phyloP scores from a whole-genome alignment of 1,140 invertebrate genomes.

The Colletes latitarsis region DNA sequence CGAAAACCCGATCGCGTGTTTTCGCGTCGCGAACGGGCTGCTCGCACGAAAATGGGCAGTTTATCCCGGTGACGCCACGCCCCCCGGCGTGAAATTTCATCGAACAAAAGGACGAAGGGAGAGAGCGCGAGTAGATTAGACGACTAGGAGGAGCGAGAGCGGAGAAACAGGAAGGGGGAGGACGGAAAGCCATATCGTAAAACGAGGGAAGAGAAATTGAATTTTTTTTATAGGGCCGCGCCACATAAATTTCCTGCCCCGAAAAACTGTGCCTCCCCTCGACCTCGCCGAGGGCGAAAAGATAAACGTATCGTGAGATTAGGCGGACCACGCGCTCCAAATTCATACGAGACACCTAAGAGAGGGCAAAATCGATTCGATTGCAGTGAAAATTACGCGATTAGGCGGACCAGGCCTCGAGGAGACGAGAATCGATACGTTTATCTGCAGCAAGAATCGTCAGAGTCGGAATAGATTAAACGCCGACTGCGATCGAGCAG shows the following conservation, averaged over 20 bases:
- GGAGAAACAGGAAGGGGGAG: neutral
- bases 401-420: too few relatives aligned
- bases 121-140: neutral
- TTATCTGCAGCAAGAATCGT: too few relatives aligned
- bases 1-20: neutral
- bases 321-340: neutral
- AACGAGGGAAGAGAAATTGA: constrained; percentile 9
- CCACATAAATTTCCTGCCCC: neutral
- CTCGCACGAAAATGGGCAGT: neutral
- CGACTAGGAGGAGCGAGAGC: neutral
- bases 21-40: neutral
- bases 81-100: neutral
- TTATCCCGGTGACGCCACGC: neutral
- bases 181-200: neutral
- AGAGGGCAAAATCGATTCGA: too few relatives aligned
- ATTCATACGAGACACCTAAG: too few relatives aligned
- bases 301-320: constrained; percentile 1
- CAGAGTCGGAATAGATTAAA: too few relatives aligned
- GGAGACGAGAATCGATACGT: too few relatives aligned
- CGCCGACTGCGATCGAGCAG: too few relatives aligned
- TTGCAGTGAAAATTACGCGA: too few relatives aligned
- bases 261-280: neutral
- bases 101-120: neutral
- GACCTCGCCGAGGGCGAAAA: neutral
- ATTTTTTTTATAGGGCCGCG: constrained; percentile 3